Base-by-base conservation (phyloP, 2,797 vertebrate species). In the Aphelocoma californica region DNA sequence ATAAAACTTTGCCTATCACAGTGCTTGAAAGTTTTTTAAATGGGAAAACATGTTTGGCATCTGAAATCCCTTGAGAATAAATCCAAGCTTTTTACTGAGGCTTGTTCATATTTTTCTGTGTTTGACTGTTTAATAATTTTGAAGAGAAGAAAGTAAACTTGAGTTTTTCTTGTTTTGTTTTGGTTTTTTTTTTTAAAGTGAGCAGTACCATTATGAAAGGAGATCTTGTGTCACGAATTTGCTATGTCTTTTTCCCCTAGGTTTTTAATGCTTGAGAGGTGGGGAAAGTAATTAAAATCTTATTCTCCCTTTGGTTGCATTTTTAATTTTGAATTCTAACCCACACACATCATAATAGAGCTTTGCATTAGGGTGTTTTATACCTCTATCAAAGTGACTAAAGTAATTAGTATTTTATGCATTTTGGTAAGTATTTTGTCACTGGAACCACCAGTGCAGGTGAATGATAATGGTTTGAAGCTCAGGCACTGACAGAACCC, bases 401-500 rank as follows among this genome's bases (percentile, higher is more conserved):
- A 95, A 96, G 69, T 96, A 96, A 97, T 96, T 96, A 95, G 62
- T 95, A 90, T 97, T 96, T 95, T 92, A 84, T 92, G 94, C 82
- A 74, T 96, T 97, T 94, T 90, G 86, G 61, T 96, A 95, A 93
- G 92, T 92, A 92, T 96, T 96, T 96, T 96, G 96, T 95, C 93
- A 94, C 88, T 92, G 65, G 85, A 90, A 82, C 72, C 87, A 65
- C 84, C 72, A 79, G 60, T 93, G 92, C 81, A 90, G 93, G 81
- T 96, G 86, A 96, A 96, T 93, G 93, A 95, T 97, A 96, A 95
- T 90, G 29, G 87, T 96, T 95, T 95, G 96, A 96, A 97, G 58
- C 94, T 93, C 69, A 72, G 86, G 56, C 81, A 79, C 47, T 94
- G 92, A 94, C 36, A 81, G 83, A 75, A 90, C 78, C 94, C 90